Evolutionary conservation across 2,888 invertebrate species (phyloP), one percentile per base, ranked within the genome.

Genomic region (Podotricha telesiphe): DNA sequence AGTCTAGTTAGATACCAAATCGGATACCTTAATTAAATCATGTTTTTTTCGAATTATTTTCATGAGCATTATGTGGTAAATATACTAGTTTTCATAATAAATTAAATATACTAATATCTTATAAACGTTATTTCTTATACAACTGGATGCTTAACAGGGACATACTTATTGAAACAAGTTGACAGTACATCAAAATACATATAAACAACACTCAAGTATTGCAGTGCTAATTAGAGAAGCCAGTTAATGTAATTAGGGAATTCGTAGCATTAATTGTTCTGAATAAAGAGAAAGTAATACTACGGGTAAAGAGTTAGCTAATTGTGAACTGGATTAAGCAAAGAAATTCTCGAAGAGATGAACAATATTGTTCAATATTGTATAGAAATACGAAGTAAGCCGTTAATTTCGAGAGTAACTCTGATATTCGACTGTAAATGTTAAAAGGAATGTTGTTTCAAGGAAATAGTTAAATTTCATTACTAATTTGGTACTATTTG

Each of bases 171-270:
- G 37, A 37, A 42, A 42, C 42, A 28, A 28, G 3, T 28, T 28
- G 28, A 28, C 28, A 28, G 6, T 28, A 28, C 11, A 65, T 45
- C 20, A 42, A 28, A 50, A 62, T 13, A 19, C 5, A 15, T 47
- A 65, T 7, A 22, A 42, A 53, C 42, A 20, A 20, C 48, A 34
- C 6, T 11, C 48, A 10, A 19, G 37, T 17, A 20, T 15, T 15
- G 34, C 28, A n/a, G 1, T 13, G 47, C 20, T 51, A 47, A 55
- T 47, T 19, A 47, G 53, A 20, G 62, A 34, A 62, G 28, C 15
- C 59, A n/a, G 28, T 61, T 61, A 10, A 67, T 48, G 42, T 67
- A 67, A 67, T 62, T 67, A 53, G 17, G 11, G 37, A 59, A 50
- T 61, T 37, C 45, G 53, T 62, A 67, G 45, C 45, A 53, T 47